phyloP scores from a whole-genome alignment of 2,888 invertebrate species.

The Stictocephala bisonia region DNA sequence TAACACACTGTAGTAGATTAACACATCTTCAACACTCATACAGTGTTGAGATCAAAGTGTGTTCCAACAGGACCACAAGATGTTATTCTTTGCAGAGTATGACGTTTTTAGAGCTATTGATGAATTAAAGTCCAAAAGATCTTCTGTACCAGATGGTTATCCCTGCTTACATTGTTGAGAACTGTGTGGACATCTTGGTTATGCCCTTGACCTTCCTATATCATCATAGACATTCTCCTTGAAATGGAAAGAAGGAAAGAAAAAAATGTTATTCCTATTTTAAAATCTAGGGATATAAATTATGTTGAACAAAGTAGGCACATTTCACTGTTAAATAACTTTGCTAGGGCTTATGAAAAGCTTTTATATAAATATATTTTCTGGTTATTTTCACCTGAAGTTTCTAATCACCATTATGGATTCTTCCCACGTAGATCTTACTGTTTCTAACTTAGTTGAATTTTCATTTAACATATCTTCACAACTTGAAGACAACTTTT shows the following conservation, averaged over 20 bases:
- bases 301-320: background rate
- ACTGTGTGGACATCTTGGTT: background rate
- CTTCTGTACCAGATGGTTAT: no score
- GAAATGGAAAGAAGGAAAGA: background rate
- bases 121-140: no score
- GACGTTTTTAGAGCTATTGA: no score
- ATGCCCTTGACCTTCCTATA: background rate
- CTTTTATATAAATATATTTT: background rate
- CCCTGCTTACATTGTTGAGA: no score
- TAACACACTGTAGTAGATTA: no score
- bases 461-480: background rate
- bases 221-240: background rate
- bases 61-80: no score
- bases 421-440: background rate
- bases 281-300: background rate
- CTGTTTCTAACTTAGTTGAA: background rate
- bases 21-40: no score
- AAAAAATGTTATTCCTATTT: background rate
- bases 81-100: no score
- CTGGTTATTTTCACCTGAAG: background rate
- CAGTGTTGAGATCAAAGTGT: no score
- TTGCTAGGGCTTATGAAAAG: background rate
- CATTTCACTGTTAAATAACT: background rate
- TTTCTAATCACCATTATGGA: background rate
- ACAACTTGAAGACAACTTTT: background rate